Evolutionary conservation across 2,113 vertebrate genomes (phyloP).

Genomic region (Strix uralensis): DNA sequence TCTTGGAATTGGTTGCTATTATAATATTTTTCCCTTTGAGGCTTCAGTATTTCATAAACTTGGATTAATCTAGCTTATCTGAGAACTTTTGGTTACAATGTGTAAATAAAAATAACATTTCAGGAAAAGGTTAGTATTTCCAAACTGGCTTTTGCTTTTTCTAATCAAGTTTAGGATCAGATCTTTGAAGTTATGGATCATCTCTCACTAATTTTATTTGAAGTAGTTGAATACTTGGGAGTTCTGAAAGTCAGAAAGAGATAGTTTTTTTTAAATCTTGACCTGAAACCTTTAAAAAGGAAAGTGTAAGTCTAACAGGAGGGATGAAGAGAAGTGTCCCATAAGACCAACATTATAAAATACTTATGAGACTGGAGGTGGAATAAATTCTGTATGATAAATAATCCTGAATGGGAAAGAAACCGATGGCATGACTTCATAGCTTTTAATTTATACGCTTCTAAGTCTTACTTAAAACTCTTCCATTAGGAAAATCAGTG

Average conservation of each 20-base stretch:
- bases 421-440: neutral
- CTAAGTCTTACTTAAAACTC: neutral
- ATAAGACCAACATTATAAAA: neutral
- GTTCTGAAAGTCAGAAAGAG: neutral
- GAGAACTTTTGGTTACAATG: neutral
- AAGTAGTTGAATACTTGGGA: neutral
- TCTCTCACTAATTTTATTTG: neutral
- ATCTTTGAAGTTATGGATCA: neutral
- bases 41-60: neutral
- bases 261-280: neutral
- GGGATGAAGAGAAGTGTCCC: neutral
- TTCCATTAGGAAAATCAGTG: neutral
- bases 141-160: neutral
- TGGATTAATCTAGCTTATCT: constrained; percentile 14
- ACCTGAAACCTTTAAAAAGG: neutral
- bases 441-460: neutral
- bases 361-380: accelerated
- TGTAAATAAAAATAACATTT: constrained; percentile 38
- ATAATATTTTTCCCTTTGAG: neutral
- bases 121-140: neutral
- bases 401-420: neutral
- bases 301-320: neutral
- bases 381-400: neutral
- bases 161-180: neutral
- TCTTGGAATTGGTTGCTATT: neutral